Base-by-base conservation (phyloP, 1,140 invertebrate species). In the Penaeus vannamei region DNA sequence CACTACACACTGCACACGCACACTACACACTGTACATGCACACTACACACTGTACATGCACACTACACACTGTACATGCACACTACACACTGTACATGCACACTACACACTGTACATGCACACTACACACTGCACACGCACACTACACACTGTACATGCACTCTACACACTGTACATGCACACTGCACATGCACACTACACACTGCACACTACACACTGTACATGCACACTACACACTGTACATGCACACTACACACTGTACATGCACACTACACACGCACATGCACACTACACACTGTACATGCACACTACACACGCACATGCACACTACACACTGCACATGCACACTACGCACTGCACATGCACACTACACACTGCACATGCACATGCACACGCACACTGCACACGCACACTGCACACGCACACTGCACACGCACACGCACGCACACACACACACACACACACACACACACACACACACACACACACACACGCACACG, bases 121-220 rank as follows among this genome's bases (percentile, higher is more conserved):
- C 72, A 32, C 42, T 66, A 72, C 72, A 59, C 72, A 72, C 72
- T n/a, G 72, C 72, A 72, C 72, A 85, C 72, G 72, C 72, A 85
- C 72, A 85, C 72, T n/a, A 86, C 80, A 62, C 62, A 62, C 62
- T n/a, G n/a, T n/a, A 79, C 80, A 80, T 79, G 29, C 80, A 72
- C 72, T n/a, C n/a, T n/a, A 72, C 72, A 59, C 72, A 85, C 72
- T n/a, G n/a, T n/a, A 82, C 60, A 60, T 42, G 23, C 60, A 82
- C 60, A 82, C n/a, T n/a, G n/a, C 60, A 60, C 60, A 82, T 42
- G 59, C 60, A 59, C 60, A 82, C n/a, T n/a, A 82, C 60, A 60
- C 4, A 23, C 5, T n/a, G n/a, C 36, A 5, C 36, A 36, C 36
- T n/a, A 36, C 5, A 36, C 5, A 36, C 5, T n/a, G n/a, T n/a